These are phyloP conservation scores for Psettodes erumei DNA, from an alignment of 2,113 vertebrate species.

Conservation along the genomic window DNA sequence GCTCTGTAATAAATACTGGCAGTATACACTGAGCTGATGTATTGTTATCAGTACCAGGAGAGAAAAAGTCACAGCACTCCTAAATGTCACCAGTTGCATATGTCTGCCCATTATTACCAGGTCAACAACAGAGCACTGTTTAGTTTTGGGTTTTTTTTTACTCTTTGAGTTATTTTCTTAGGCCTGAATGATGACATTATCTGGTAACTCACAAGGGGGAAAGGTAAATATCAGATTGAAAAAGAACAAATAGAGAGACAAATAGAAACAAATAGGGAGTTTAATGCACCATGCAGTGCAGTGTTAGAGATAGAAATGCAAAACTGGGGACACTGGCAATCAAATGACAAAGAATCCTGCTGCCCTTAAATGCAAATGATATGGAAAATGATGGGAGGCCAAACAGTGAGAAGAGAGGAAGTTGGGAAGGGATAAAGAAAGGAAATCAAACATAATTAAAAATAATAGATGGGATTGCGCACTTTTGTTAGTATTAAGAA, in stretches of 20 bases:
- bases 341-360: not conserved
- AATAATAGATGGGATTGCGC: not conserved
- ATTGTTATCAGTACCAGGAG: not conserved
- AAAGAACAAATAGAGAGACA: not conserved
- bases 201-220: not conserved
- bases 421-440: not conserved
- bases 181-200: not conserved
- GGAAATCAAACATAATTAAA: not conserved
- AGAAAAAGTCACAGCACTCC: not conserved
- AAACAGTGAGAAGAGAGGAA: not conserved
- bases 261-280: too few species aligned
- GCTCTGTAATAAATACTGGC: not conserved
- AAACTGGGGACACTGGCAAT: not conserved
- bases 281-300: not conserved
- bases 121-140: not conserved
- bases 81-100: not conserved
- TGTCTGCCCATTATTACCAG: not conserved
- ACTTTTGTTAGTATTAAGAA: not conserved
- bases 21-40: not conserved
- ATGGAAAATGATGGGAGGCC: constrained; percentile 38
- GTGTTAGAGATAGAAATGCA: not conserved
- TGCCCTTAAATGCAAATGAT: constrained; percentile 34
- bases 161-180: not conserved
- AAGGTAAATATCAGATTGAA: not conserved
- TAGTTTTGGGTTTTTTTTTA: not conserved